Conservation (phyloP, 2,797 vertebrate species). For the Schizothorax lantsangensis region DNA sequence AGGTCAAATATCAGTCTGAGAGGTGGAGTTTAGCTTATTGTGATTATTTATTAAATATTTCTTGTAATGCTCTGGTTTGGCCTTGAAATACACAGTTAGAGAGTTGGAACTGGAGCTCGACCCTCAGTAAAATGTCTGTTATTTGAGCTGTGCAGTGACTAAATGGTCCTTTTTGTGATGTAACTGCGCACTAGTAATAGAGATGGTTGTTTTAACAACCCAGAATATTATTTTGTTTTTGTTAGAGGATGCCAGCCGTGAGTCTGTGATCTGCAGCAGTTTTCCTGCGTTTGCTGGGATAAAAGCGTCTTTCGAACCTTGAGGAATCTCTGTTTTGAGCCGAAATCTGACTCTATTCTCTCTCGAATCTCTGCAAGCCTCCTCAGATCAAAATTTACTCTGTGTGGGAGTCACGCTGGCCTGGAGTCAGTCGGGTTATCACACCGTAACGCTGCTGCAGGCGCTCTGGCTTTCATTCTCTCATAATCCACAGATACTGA, state of each 20-base stretch:
- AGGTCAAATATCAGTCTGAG: neutral
- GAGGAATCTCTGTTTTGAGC: neutral
- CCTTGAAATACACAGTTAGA: neutral
- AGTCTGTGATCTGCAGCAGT: neutral
- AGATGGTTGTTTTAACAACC: neutral
- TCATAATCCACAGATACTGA: neutral
- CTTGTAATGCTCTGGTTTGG: neutral
- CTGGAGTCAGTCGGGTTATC: conserved; percentile 1
- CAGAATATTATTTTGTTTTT: neutral
- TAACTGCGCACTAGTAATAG: neutral
- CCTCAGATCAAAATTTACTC: neutral
- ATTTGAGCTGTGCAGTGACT: neutral
- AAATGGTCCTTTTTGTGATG: neutral
- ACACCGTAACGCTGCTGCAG: neutral
- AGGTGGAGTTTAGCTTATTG: neutral
- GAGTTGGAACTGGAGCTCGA: neutral
- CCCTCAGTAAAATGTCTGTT: neutral
- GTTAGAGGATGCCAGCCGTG: neutral
- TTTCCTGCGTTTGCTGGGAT: neutral
- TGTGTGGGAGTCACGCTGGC: neutral
- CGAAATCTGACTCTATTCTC: neutral
- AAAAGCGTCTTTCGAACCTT: neutral
- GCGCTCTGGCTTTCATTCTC: neutral
- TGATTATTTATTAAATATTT: neutral
- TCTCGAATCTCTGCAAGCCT: neutral